Percentiles rank a stretch among this genome's conserved stretches.
phyloP scores from a whole-genome alignment of 1,140 invertebrate genomes.

The Drosophila sproati region DNA sequence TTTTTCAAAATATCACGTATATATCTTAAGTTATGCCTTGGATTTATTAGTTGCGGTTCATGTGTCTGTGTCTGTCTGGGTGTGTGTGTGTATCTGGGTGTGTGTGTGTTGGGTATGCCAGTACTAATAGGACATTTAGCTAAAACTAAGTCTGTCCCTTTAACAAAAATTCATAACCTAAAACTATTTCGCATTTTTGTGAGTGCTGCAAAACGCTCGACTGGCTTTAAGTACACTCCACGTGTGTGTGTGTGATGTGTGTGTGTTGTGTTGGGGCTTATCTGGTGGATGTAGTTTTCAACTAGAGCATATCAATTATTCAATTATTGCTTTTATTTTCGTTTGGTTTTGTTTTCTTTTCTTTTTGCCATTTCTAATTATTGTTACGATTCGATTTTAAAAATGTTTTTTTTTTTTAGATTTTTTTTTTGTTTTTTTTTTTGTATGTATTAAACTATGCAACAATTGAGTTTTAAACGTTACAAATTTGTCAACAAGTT shows the following conservation, averaged over 20 bases:
- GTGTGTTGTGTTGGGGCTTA: constrained; percentile 21
- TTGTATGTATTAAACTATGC: constrained; percentile 69
- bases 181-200: constrained; percentile 7
- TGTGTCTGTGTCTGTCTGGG: constrained; percentile 10
- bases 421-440: constrained; percentile 38
- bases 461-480: constrained; percentile 66
- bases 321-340: constrained; percentile 79
- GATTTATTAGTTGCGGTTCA: constrained; percentile 66
- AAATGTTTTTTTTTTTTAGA: constrained; percentile 41
- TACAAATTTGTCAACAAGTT: constrained; percentile 77
- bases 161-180: constrained; percentile 20
- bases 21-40: constrained; percentile 84
- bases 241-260: constrained; percentile 22
- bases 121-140: neutral
- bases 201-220: constrained; percentile 15
- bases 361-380: constrained; percentile 66
- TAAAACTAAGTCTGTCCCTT: constrained; percentile 1
- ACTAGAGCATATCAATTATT: constrained; percentile 72
- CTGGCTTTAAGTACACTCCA: constrained; percentile 45
- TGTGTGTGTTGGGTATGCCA: constrained; percentile 15
- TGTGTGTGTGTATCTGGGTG: constrained; percentile 4
- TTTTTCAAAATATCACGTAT: constrained; percentile 81
- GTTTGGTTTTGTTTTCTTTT: constrained; percentile 45
- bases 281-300: constrained; percentile 69
- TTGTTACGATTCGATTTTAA: constrained; percentile 81